Evolutionary conservation across 64 coral and sea anemone genomes (phyloP).

Genomic region (Astreopora myriophthalma): DNA sequence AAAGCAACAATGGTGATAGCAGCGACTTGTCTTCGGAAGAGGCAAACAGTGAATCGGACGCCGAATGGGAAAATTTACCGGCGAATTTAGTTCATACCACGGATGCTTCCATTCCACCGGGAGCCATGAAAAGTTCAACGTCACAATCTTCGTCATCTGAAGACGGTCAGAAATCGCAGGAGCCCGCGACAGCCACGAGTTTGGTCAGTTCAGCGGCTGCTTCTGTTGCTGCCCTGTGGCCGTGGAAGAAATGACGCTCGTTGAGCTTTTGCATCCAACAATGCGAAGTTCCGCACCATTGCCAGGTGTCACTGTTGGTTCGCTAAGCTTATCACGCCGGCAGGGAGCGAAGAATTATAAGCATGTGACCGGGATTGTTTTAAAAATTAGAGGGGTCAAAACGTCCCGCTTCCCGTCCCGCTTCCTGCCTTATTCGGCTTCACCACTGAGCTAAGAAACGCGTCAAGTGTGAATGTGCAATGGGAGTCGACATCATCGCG

Average conservation of each 20-base stretch:
- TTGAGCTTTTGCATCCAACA: too few relatives aligned
- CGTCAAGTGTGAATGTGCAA: neutral
- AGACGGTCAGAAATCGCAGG: conserved; percentile 29
- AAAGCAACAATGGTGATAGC: conserved; percentile 53
- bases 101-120: neutral
- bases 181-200: conserved; percentile 64
- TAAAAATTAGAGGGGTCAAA: too few relatives aligned
- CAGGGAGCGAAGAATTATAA: too few relatives aligned
- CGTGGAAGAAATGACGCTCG: conserved; percentile 87
- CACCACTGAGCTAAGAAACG: neutral
- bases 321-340: too few relatives aligned
- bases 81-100: conserved; percentile 45
- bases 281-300: too few relatives aligned
- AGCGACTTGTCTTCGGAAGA: conserved; percentile 55
- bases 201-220: conserved; percentile 87
- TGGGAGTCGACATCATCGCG: neutral
- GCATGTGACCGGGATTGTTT: too few relatives aligned
- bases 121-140: conserved; percentile 5
- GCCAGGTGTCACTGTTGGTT: too few relatives aligned
- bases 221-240: conserved; percentile 92
- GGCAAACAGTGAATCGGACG: conserved; percentile 81
- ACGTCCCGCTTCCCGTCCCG: neutral
- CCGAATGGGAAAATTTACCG: conserved; percentile 96
- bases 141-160: conserved; percentile 29
- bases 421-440: neutral